Evolutionary conservation across 2,113 vertebrate genomes (phyloP).

Genomic region (Diadophis punctatus): DNA sequence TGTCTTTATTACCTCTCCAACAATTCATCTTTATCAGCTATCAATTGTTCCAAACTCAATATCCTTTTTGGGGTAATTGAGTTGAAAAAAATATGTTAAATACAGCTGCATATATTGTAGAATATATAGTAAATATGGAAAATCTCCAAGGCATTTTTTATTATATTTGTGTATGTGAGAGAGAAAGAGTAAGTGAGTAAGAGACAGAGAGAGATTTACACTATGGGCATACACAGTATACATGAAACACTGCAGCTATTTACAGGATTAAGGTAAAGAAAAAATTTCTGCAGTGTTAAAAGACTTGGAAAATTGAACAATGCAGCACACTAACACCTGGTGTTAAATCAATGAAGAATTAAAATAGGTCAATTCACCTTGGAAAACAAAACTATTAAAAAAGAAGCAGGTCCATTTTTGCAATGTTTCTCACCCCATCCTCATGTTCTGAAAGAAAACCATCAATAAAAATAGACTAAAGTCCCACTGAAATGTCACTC

Average conservation of each 20-base stretch:
- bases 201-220: not conserved
- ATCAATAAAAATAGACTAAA: slow-evolving; percentile 22
- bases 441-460: not conserved
- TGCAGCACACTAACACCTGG: not conserved
- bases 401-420: fast-evolving
- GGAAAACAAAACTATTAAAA: fast-evolving
- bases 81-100: not conserved
- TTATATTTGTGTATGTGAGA: not conserved
- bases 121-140: not conserved
- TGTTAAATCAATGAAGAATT: slow-evolving; percentile 13
- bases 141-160: not conserved
- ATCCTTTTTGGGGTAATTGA: not conserved
- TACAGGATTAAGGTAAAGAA: not conserved
- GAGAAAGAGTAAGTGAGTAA: not conserved
- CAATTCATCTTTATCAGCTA: not conserved
- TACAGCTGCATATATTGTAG: not conserved
- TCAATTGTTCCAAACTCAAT: not conserved
- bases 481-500: slow-evolving; percentile 13
- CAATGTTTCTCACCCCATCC: not conserved
- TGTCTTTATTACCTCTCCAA: not conserved
- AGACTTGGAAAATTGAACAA: slow-evolving; percentile 22
- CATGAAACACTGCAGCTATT: not conserved
- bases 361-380: not conserved
- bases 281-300: not conserved
- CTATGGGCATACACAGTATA: not conserved